These are phyloP conservation scores for Bimastos eiseni DNA, from an alignment of 2,888 invertebrate species.

Conservation along the genomic window DNA sequence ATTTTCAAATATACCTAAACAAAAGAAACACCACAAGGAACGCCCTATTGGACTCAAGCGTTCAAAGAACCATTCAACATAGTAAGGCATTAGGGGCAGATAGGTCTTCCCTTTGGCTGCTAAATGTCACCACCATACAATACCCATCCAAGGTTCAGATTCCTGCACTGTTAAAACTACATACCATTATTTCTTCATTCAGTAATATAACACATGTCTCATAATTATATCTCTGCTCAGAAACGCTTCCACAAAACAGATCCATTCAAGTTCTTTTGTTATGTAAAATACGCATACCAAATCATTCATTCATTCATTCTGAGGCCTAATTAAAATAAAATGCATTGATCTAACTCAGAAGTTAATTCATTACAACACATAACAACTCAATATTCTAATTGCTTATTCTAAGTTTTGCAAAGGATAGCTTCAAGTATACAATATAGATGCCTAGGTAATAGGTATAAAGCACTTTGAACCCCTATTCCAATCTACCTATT, in stretches of 20 bases:
- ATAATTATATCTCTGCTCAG: background rate
- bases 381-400: background rate
- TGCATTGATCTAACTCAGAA: background rate
- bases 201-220: background rate
- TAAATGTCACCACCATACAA: background rate
- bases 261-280: background rate
- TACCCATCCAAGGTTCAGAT: background rate
- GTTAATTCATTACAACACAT: background rate
- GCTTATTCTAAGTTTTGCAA: background rate
- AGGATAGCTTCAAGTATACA: background rate
- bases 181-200: background rate
- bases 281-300: background rate
- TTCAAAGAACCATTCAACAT: background rate
- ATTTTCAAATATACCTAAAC: background rate
- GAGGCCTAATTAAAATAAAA: background rate
- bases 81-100: background rate
- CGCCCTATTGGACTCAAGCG: background rate
- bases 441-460: background rate
- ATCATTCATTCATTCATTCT: background rate
- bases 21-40: background rate
- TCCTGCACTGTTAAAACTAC: background rate
- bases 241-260: background rate
- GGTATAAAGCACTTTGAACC: too few relatives aligned
- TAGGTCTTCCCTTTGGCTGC: background rate
- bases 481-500: background rate